These are phyloP conservation scores for Lycophotia porphyrea DNA, from an alignment of 2,888 invertebrate genomes.

Conservation along the genomic window DNA sequence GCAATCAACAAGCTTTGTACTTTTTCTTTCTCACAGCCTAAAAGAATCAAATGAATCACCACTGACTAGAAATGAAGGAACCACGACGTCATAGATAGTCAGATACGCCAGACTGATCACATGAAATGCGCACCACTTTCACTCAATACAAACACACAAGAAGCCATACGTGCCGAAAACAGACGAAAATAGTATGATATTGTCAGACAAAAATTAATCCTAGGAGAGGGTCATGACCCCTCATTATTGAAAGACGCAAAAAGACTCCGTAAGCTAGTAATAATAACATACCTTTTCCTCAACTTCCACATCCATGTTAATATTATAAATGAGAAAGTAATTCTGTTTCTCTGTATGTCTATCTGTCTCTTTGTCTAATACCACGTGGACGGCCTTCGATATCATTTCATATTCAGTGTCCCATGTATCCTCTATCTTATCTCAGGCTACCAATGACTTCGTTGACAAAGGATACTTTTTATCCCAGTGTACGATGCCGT, in stretches of 20 bases:
- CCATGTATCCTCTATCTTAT: not conserved
- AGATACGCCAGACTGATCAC: not conserved
- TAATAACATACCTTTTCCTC: constrained; percentile 11
- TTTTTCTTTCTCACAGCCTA: not conserved
- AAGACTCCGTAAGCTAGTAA: not conserved
- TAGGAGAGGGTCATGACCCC: not conserved
- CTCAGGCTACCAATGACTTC: not conserved
- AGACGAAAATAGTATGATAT: not conserved
- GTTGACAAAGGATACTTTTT: not conserved
- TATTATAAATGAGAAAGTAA: not conserved
- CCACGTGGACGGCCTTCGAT: not conserved
- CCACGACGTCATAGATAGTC: not conserved
- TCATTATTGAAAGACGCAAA: not conserved
- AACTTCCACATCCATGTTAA: not conserved
- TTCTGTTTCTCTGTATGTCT: not conserved
- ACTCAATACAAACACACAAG: not conserved
- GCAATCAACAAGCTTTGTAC: not conserved
- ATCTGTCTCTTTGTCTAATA: not conserved
- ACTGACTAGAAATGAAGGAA: not conserved
- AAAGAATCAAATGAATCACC: not conserved
- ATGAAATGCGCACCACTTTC: not conserved
- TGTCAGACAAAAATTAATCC: not conserved
- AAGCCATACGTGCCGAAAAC: not conserved
- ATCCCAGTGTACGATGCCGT: not conserved
- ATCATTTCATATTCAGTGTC: not conserved